phyloP scores from a whole-genome alignment of 1,140 invertebrate genomes.

The Macrobrachium nipponense region DNA sequence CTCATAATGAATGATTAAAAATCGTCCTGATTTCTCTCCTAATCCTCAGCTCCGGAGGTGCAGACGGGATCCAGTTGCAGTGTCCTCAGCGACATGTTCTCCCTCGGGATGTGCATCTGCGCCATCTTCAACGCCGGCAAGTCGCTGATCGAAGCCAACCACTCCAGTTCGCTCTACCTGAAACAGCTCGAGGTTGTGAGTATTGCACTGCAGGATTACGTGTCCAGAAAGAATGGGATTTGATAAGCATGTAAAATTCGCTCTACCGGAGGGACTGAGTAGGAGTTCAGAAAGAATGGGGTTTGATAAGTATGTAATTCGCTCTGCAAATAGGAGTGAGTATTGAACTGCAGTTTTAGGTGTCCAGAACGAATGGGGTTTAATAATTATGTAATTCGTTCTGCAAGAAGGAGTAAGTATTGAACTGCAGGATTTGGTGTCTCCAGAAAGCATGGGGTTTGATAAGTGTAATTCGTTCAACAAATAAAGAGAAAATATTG shows the following conservation, averaged over 20 bases:
- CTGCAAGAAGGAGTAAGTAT: slow-evolving; percentile 75
- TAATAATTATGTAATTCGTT: no score
- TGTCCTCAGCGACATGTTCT: slow-evolving; percentile 94
- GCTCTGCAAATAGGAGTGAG: no score
- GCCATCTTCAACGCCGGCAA: slow-evolving; percentile 90
- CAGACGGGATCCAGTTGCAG: slow-evolving; percentile 86
- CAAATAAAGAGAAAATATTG: no score
- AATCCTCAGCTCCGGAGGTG: slow-evolving; percentile 85
- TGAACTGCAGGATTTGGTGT: neutral
- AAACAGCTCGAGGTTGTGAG: slow-evolving; percentile 93
- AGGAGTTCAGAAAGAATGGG: no score
- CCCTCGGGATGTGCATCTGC: slow-evolving; percentile 91
- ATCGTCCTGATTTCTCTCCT: neutral
- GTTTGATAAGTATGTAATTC: no score
- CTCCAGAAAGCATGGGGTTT: neutral
- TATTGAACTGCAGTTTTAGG: no score
- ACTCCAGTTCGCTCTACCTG: slow-evolving; percentile 86
- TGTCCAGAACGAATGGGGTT: no score
- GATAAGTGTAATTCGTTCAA: no score
- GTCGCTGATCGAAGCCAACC: slow-evolving; percentile 87
- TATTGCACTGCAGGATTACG: slow-evolving; percentile 62
- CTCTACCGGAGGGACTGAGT: no score
- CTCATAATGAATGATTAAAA: neutral
- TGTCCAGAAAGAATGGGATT: neutral
- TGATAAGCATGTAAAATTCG: neutral